A percentile compares a stretch with the other conserved stretches of the same genome.
These are phyloP conservation scores for Drosophila novamexicana DNA, from an alignment of 1,140 invertebrate genomes.

Conservation along the genomic window DNA sequence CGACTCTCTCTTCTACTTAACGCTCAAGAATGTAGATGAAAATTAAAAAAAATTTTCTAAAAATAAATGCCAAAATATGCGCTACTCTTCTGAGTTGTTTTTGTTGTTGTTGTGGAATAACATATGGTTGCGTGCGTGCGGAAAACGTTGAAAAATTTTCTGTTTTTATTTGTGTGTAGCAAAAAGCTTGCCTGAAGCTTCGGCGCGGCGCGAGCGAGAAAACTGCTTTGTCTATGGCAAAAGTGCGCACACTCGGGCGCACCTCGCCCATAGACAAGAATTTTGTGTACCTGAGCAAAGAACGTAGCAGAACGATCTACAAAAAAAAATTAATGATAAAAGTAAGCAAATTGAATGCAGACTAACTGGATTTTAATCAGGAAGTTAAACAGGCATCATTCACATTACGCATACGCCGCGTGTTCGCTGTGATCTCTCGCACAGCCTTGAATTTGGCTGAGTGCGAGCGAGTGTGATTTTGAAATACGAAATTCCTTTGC, in stretches of 20 bases:
- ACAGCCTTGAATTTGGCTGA: constrained; percentile 37
- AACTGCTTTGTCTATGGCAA: constrained; percentile 40
- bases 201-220: constrained; percentile 50
- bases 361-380: constrained; percentile 16
- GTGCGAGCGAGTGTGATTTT: constrained; percentile 35
- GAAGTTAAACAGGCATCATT: not conserved
- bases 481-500: constrained; percentile 58
- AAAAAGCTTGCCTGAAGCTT: constrained; percentile 57
- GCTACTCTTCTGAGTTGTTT: constrained; percentile 25
- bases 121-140: constrained; percentile 70
- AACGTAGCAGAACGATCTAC: not conserved
- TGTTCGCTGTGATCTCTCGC: not conserved
- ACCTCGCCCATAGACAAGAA: constrained; percentile 11
- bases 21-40: constrained; percentile 76
- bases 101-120: constrained; percentile 46
- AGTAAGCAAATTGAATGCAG: not conserved
- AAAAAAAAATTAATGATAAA: not conserved
- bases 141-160: constrained; percentile 49
- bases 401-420: constrained; percentile 42
- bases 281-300: constrained; percentile 28
- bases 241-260: constrained; percentile 70
- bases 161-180: not conserved
- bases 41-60: constrained; percentile 76
- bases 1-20: constrained; percentile 41
- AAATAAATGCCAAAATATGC: constrained; percentile 75